Evolutionary conservation across 1,140 invertebrate species (phyloP).

Genomic region (Anoplophora glabripennis): DNA sequence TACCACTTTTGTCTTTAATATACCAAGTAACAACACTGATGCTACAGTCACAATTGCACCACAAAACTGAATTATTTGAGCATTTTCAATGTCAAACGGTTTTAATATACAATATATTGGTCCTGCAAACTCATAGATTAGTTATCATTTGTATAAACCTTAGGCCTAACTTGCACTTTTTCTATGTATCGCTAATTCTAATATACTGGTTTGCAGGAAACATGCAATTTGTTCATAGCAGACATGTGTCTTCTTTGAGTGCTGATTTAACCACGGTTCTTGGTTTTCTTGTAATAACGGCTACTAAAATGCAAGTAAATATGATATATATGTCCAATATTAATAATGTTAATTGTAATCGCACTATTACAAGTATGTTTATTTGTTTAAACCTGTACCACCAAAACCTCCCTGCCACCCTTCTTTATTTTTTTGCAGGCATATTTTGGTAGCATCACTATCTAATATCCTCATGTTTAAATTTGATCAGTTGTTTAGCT

Average conservation of each 20-base stretch:
- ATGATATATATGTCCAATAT: too few relatives aligned
- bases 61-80: neutral
- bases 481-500: too few relatives aligned
- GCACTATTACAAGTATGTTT: too few relatives aligned
- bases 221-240: constrained; percentile 21
- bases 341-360: too few relatives aligned
- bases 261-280: constrained; percentile 26
- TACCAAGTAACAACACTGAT: neutral
- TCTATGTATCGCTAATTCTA: constrained; percentile 21
- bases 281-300: constrained; percentile 8
- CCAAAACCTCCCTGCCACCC: too few relatives aligned
- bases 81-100: too few relatives aligned
- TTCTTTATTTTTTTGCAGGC: too few relatives aligned
- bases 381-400: too few relatives aligned
- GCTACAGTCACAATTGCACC: neutral
- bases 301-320: too few relatives aligned
- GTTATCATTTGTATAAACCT: constrained; percentile 17
- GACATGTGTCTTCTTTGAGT: constrained; percentile 21
- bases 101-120: neutral
- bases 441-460: too few relatives aligned
- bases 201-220: constrained; percentile 26
- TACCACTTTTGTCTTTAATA: too few relatives aligned
- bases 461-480: too few relatives aligned
- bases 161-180: constrained; percentile 27
- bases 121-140: constrained; percentile 28